Evolutionary conservation across 2,797 vertebrate genomes (phyloP), one percentile per base, ranked within the genome.

Genomic region (Limosa lapponica): DNA sequence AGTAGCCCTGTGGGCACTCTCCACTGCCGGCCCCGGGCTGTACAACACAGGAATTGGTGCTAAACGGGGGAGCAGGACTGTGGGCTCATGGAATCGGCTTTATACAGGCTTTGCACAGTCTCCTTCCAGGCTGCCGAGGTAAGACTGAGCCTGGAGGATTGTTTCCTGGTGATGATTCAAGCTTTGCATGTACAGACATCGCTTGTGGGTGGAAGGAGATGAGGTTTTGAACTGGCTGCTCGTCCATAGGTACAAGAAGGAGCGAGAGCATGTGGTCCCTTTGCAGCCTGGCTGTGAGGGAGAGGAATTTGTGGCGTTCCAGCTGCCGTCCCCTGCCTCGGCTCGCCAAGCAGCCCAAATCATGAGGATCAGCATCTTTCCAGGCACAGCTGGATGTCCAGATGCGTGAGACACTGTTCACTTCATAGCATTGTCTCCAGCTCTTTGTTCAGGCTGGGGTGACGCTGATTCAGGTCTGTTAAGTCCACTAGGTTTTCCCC

Each of bases 401-500:
- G 61, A 1, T 10, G 59, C 34, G 43, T 32, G 36, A 22, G 15
- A 2, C 51, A 1, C 46, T 5, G 1, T 19, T 37, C 2, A 0
- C 27, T 12, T 97, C 90, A 98, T 5, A 97, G 91, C 87, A 65
- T 89, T 0, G 96, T 98, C 85, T 97, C 97, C 81, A 95, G 83
- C 82, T 97, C 94, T 19, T 69, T 83, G 39, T 2, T 61, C 13
- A 90, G 36, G 8, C 52, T 41, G 52, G 82, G 59, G 4, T 52
- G 91, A 14, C 3, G 11, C 61, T 27, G 69, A 7, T 34, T 64
- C 55, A 51, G 85, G 1, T 69, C 92, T 3, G 37, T 46, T 14
- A 65, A 23, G 15, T 41, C 75, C 51, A 1, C 61, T 1, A 1
- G 5, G 27, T n/a, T 75, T 14, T 94, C 75, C 46, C 51, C 62